Base-by-base conservation (phyloP, 2,113 vertebrate genomes). In the Corythornis vintsioides region DNA sequence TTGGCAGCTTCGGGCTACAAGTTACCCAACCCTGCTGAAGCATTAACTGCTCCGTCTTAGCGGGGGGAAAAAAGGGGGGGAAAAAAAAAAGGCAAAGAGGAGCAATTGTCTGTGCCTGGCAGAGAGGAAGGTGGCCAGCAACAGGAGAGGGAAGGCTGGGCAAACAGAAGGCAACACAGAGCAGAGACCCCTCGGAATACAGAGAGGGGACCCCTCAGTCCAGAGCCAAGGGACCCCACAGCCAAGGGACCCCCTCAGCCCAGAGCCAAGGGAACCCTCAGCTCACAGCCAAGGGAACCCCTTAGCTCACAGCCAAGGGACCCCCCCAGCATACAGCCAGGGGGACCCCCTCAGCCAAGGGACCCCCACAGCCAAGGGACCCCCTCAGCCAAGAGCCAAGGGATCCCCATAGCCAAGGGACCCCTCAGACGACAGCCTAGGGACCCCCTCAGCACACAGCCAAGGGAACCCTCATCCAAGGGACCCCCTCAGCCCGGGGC, bases 1-100 rank as follows among this genome's bases (percentile, higher is more conserved):
- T 65, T 29, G 79, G 86, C 69, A 57, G 33, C 56, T 17, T 2
- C 14, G 3, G 45, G 65, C 8, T 3, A 2, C 2, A 29, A 19
- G 0, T 29, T 20, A 2, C 12, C 57, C 72, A 50, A 6, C 13
- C 21, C 7, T 20, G 2, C 7, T 1, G 0, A 2, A 4, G 15
- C 2, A 3, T 0, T 0, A 2, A 18, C 0, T 0, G 2, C 17
- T 7, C 13, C 38, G 3, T 2, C 5, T 18, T 53, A 10, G 14
- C 0, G 31, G 3, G 1, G 10, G 6, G 0, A 8, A 55, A 40
- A 47, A 2, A 1, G 16, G 18, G 35, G 3, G 2, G 22, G 9
- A 16, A 22, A 42, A 7, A 7, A 45, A 35, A 35, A 7, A 2
- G 0, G 6, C 6, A 6, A 21, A 10, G 3, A 15, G 60, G 29